phyloP scores from a whole-genome alignment of 2,797 vertebrate genomes.

The Neosalanx taihuensis region DNA sequence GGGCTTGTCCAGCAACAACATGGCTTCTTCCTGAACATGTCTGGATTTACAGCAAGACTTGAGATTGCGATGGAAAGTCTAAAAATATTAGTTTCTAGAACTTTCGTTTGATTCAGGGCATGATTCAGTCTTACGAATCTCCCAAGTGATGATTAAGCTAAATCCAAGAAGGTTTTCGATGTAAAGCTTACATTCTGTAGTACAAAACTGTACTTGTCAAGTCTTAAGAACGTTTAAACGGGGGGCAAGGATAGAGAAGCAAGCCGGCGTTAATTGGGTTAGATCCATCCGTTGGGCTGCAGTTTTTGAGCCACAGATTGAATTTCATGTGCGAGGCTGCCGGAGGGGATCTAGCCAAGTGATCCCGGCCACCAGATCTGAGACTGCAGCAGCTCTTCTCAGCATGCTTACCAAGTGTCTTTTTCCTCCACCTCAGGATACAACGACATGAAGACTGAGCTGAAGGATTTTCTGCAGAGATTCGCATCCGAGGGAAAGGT shows the following conservation, averaged over 20 bases:
- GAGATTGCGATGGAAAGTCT: too few relatives aligned
- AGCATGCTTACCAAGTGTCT: background rate
- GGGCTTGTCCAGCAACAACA: too few relatives aligned
- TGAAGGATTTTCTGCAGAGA: constrained; percentile 92
- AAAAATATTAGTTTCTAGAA: too few relatives aligned
- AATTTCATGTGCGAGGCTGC: background rate
- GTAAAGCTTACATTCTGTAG: background rate
- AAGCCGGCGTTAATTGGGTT: background rate
- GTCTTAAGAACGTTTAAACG: background rate
- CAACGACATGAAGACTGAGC: constrained; percentile 94
- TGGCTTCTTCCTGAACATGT: too few relatives aligned
- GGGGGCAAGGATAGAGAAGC: background rate
- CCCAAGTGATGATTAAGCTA: too few relatives aligned
- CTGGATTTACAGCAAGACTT: too few relatives aligned
- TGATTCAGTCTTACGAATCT: too few relatives aligned
- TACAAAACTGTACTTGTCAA: background rate
- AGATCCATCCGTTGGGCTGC: background rate
- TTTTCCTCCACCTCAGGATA: constrained; percentile 73
- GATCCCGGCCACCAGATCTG: background rate
- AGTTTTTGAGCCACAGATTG: background rate
- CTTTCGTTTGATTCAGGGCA: too few relatives aligned
- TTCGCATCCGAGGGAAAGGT: constrained; percentile 97
- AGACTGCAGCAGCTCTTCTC: background rate
- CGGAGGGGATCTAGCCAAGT: background rate
- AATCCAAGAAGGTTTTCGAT: background rate